Evolutionary conservation across 2,888 invertebrate species (phyloP).

Genomic region (Dasysyrphus albostriatus): DNA sequence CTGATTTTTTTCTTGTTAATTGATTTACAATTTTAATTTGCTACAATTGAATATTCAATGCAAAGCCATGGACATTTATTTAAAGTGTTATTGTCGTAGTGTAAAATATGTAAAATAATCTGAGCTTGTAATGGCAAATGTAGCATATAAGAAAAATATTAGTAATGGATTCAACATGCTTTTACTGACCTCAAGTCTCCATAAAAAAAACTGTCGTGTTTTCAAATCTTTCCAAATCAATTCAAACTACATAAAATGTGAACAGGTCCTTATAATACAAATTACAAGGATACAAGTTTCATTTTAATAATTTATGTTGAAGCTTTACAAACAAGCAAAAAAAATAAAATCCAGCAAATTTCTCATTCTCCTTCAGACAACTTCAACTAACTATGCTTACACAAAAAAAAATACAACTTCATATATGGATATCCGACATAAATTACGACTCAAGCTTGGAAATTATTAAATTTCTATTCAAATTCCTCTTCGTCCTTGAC

Average conservation of each 20-base stretch:
- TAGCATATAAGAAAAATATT: too few species aligned
- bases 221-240: too few species aligned
- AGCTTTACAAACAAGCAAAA: slow-evolving; percentile 54
- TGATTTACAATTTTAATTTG: slow-evolving; percentile 69
- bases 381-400: slow-evolving; percentile 13
- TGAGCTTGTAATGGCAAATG: too few species aligned
- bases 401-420: slow-evolving; percentile 45
- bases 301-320: slow-evolving; percentile 51
- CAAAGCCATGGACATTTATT: slow-evolving; percentile 39
- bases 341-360: slow-evolving; percentile 6
- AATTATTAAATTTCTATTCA: slow-evolving; percentile 70
- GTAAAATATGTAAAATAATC: too few species aligned
- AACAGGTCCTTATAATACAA: background rate
- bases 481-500: slow-evolving; percentile 54
- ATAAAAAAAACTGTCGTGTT: too few species aligned
- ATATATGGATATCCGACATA: slow-evolving; percentile 61
- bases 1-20: slow-evolving; percentile 57
- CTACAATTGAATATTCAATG: slow-evolving; percentile 19
- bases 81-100: too few species aligned
- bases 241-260: too few species aligned
- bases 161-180: too few species aligned
- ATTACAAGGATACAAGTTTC: slow-evolving; percentile 44
- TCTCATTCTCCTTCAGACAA: slow-evolving; percentile 42
- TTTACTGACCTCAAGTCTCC: too few species aligned
- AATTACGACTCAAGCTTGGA: slow-evolving; percentile 65